These are phyloP conservation scores for Notarius quadriscutis DNA, from an alignment of 2,113 vertebrate species.

Conservation along the genomic window DNA sequence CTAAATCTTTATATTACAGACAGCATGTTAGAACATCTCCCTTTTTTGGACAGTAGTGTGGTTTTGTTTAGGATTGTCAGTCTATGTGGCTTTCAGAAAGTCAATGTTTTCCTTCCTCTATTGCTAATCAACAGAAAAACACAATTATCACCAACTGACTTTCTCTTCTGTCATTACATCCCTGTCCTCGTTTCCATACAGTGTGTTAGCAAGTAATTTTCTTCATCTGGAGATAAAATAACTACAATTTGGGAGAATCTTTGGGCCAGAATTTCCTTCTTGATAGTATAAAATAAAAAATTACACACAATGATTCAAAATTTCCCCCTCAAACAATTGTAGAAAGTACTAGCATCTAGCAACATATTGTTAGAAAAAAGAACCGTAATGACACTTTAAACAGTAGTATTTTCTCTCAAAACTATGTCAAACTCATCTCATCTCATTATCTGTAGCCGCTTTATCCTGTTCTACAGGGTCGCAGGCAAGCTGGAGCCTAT, in stretches of 20 bases:
- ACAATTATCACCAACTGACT: neutral
- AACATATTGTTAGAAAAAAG: neutral
- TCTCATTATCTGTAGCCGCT: too few species aligned
- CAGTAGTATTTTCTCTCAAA: neutral
- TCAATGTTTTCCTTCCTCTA: neutral
- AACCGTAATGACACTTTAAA: neutral
- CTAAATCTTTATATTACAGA: neutral
- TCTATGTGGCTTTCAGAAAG: neutral
- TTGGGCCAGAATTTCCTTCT: neutral
- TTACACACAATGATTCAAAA: neutral
- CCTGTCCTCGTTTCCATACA: neutral
- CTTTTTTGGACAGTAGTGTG: neutral
- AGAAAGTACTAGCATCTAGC: neutral
- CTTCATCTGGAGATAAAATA: neutral
- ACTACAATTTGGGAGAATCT: neutral
- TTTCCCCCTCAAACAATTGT: neutral
- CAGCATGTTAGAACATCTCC: conserved; percentile 4
- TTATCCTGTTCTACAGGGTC: too few species aligned
- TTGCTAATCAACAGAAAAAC: neutral
- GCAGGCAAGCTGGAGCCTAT: too few species aligned
- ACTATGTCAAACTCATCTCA: neutral
- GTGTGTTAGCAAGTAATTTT: neutral
- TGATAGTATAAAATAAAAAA: neutral
- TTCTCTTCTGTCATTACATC: neutral
- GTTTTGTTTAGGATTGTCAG: neutral